Base-by-base conservation (phyloP, 2,113 vertebrate genomes). In the Stegostoma tigrinum region DNA sequence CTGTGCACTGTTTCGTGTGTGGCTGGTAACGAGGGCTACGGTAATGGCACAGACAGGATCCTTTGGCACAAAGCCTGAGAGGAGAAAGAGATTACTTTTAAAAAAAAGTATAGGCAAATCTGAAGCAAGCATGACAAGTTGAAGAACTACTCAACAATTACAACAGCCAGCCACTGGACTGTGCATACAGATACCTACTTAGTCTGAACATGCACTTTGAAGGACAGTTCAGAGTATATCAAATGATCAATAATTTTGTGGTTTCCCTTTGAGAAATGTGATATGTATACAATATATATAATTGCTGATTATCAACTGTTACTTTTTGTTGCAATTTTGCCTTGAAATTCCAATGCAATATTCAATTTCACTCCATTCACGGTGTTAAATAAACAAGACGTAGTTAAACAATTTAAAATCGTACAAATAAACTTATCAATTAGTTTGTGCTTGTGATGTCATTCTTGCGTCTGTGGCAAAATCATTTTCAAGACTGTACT, bases 1-100 rank as follows among this genome's bases (percentile, higher is more conserved):
- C 98, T 98, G 97, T 98, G 98, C 96, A 97, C 96, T 98, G 98
- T 98, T 98, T 98, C 97, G 97, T 97, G 96, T 97, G 97, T 96
- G 97, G 97, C 98, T 98, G 97, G 97, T 98, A 97, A 98, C 97
- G 97, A 97, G 98, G 97, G 97, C 98, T 98, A 98, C 98, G 98
- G 98, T 98, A 98, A 97, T 98, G 98, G 98, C 98, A 98, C 98
- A 98, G 98, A 99, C 98, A 98, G 97, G 98, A 98, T 98, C 98
- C 98, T 99, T 98, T 97, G 97, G 98, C 97, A 97, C 98, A 98
- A 98, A 98, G 97, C 97, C 96, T 96, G 98, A 98, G 98, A 97
- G 98, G 98, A 98, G 98, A 97, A 98, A 98, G 97, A 97, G 98
- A 98, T 95, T 95, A 95, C 94, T 95, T 72, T 7, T 27, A 95